Conservation (phyloP, 2,888 invertebrate genomes). For the Lasioglossum oenotherae region DNA sequence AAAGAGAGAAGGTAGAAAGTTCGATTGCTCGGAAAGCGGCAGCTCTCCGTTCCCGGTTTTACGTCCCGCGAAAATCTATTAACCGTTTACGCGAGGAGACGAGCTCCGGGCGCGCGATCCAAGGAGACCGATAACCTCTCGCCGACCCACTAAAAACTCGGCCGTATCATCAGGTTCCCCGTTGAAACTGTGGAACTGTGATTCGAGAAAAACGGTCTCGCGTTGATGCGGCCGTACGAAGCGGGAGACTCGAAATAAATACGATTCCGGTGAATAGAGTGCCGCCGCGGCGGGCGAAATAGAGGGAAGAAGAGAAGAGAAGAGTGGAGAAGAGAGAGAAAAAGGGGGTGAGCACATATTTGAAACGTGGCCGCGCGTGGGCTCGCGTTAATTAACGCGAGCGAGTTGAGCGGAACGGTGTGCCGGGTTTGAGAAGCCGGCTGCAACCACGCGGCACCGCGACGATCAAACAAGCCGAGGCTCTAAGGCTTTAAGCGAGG, state of each 20-base stretch:
- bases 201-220: neutral
- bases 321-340: neutral
- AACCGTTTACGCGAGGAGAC: constrained; percentile 29
- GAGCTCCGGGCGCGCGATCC: constrained; percentile 13
- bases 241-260: constrained; percentile 8
- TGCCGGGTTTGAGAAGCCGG: neutral
- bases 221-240: neutral
- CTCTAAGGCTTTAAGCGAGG: constrained; percentile 13
- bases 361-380: neutral
- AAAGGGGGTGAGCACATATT: neutral
- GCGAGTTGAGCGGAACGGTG: neutral
- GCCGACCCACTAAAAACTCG: constrained; percentile 37
- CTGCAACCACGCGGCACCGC: constrained; percentile 11
- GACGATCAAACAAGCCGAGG: neutral
- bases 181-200: neutral
- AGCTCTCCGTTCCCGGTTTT: neutral
- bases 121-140: constrained; percentile 40
- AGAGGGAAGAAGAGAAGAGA: no score
- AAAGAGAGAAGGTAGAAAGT: neutral
- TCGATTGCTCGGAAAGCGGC: constrained; percentile 14
- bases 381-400: constrained; percentile 29
- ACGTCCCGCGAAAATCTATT: neutral
- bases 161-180: constrained; percentile 12
- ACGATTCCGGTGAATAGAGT: neutral
- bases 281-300: neutral